A percentile compares a stretch with the other conserved stretches of the same genome.
Evolutionary conservation across 2,888 invertebrate species (phyloP).

Genomic region (Strigamia crassipes): DNA sequence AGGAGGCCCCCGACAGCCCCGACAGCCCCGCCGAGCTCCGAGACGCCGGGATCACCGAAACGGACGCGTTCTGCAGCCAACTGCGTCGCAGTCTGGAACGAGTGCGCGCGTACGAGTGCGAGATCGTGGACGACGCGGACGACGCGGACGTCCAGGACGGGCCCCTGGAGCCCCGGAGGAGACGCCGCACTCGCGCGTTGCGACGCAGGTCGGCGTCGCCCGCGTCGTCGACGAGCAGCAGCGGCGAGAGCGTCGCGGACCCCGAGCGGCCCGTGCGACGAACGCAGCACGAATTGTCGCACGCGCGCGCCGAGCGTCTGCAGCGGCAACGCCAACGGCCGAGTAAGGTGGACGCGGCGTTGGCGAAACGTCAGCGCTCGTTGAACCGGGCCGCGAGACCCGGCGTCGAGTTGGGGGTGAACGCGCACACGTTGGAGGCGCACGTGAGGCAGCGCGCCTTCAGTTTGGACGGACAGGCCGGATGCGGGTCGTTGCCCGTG

Average conservation of each 20-base stretch:
- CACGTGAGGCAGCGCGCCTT: background rate
- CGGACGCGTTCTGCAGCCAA: background rate
- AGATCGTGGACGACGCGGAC: background rate
- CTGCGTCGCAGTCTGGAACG: background rate
- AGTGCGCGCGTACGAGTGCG: background rate
- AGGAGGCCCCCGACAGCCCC: background rate
- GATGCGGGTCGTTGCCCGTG: background rate
- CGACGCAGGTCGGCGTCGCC: background rate
- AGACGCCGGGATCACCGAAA: background rate
- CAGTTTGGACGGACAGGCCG: background rate
- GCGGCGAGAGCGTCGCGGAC: background rate
- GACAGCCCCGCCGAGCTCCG: background rate
- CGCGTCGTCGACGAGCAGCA: background rate
- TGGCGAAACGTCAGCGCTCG: background rate
- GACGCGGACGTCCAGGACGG: background rate
- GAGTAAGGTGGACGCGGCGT: slow-evolving; percentile 8
- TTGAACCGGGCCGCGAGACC: background rate
- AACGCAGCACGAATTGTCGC: slow-evolving; percentile 10
- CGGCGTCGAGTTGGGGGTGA: background rate
- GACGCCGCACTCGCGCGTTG: background rate
- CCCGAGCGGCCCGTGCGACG: background rate
- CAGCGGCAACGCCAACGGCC: background rate
- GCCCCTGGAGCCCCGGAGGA: background rate
- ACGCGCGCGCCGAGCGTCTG: background rate
- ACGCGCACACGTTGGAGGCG: background rate